Base-by-base conservation (phyloP, 2,888 invertebrate genomes). In the Labia minor region DNA sequence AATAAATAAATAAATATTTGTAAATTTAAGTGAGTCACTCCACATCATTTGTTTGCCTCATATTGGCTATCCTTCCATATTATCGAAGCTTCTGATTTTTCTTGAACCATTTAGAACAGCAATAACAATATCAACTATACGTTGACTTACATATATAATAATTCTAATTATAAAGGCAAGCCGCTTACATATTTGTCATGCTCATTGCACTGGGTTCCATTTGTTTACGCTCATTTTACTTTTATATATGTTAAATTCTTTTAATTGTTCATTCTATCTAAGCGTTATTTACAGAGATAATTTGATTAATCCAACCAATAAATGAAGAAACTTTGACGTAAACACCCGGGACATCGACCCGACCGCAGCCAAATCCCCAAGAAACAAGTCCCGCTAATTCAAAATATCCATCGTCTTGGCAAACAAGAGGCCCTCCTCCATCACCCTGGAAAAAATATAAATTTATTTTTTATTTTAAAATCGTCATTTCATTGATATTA, bases 221-320 rank as follows among this genome's bases (percentile, higher is more conserved):
- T 49, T 49, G 49, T 49, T 49, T 49, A 14, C 49, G 14, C 14
- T 49, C 49, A 49, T 49, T 49, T 16, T 49, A 8, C 26, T 26
- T 26, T n/a, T n/a, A n/a, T n/a, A n/a, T n/a, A n/a, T 3, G 26
- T 26, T 26, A 26, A 18, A 20, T 4, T 21, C 11, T 63, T 63
- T 63, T 19, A n/a, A 2, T 16, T 19, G 10, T 19, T 65, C 21
- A 10, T n/a, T 49, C 49, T 2, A 10, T 49, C 14, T 14, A 49
- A 49, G 49, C 49, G 79, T 93, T 93, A 80, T 95, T 95, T 73
- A 94, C 94, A 76, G 93, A 93, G 76, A 95, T 95, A 73, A 95
- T 95, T 82, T 95, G 94, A 82, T 94, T 94, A 76, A 96, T 95
- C 96, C 96, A 96, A 71, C 94, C 92, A 73, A 95, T 92, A 80